A percentile compares a stretch with the other conserved stretches of the same genome.
Conservation (phyloP, 2,113 vertebrate genomes). For the Calypte anna region DNA sequence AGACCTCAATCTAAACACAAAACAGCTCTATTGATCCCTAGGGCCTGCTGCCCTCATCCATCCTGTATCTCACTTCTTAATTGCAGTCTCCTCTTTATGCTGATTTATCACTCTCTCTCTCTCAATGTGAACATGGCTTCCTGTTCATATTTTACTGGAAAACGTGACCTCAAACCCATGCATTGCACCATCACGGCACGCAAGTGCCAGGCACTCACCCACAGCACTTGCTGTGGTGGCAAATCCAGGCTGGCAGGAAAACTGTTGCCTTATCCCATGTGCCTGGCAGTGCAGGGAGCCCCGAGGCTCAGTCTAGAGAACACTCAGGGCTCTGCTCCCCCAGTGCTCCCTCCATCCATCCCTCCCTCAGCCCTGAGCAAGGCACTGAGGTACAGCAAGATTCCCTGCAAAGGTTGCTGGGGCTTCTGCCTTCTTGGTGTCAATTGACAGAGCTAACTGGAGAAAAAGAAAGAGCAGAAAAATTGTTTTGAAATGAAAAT, state of each 20-base stretch:
- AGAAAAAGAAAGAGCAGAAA: neutral
- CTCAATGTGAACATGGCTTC: neutral
- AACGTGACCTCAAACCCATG: neutral
- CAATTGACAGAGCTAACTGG: rapidly evolving
- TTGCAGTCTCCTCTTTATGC: neutral
- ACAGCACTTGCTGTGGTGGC: rapidly evolving
- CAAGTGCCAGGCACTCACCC: neutral
- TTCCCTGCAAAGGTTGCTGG: neutral
- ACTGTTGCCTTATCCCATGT: neutral
- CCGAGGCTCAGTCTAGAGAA: neutral
- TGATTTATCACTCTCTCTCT: neutral
- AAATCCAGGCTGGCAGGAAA: neutral
- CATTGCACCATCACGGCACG: neutral
- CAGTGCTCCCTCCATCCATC: neutral
- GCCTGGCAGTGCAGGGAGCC: rapidly evolving
- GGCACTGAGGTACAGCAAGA: neutral
- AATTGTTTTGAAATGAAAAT: neutral
- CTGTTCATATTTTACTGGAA: neutral
- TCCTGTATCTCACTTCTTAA: slow-evolving; percentile 14
- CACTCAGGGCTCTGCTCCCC: rapidly evolving
- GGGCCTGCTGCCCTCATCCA: neutral
- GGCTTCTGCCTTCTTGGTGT: neutral
- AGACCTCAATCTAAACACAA: slow-evolving; percentile 54
- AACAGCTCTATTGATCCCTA: slow-evolving; percentile 23
- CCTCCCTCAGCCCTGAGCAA: neutral